Evolutionary conservation across 2,113 vertebrate species (phyloP), one percentile per base, ranked within the genome.

Genomic region (Nycticryphes semicollaris): DNA sequence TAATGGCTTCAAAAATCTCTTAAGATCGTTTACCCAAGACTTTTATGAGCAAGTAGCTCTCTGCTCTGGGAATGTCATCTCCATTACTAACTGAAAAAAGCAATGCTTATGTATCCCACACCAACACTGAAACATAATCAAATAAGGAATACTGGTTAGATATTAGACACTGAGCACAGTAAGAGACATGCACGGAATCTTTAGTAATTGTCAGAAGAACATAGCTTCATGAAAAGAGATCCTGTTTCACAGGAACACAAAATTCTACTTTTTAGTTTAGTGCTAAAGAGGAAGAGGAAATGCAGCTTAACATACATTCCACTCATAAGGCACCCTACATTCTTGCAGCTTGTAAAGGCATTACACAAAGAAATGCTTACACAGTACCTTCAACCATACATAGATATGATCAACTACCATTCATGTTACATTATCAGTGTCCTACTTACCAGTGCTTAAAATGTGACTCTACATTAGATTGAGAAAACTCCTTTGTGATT

Each of bases 401-500:
- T 78, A 87, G 37, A n/a, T 10, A 75, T 0, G 7, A 92, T 20
- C 48, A 78, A 33, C 31, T 53, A n/a, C 21, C 45, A 59, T 23
- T 39, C 57, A 24, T 3, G 22, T 47, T 37, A 64, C 27, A 28
- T 21, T 59, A 53, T 24, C 57, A 47, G 50, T 30, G 53, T 41
- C 35, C 50, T 77, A 66, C 74, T 84, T 67, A 92, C 3, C 24
- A 68, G 67, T 48, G 54, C 51, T 73, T 95, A 69, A 94, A 82
- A 97, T 73, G 75, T 78, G 70, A 87, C 74, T 97, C 56, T 91
- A 86, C 35, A 7, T 95, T 81, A 94, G 62, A 87, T 17, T 54
- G 68, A 98, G 45, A 67, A 89, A 93, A 95, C 50, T 97, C 72
- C 69, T 47, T 95, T 92, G 79, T 90, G 93, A 93, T 72, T 96